Conservation (phyloP, 2,113 vertebrate genomes). For the Puffinus mauretanicus region DNA sequence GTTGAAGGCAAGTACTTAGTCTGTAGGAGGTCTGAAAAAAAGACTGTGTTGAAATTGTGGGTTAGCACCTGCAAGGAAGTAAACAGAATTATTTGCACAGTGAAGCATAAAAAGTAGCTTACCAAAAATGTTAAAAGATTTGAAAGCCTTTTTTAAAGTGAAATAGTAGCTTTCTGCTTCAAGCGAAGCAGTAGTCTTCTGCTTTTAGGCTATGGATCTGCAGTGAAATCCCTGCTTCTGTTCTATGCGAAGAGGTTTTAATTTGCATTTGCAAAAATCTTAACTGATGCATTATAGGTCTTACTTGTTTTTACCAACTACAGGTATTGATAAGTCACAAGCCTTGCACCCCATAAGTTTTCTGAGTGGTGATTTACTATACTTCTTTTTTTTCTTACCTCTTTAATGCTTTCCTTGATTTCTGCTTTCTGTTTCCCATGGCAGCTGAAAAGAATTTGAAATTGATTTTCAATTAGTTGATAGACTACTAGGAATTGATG, state of each 20-base stretch:
- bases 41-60: background rate
- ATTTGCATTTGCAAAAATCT: background rate
- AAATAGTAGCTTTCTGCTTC: background rate
- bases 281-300: background rate
- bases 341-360: background rate
- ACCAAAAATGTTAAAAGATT: background rate
- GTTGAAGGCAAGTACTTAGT: background rate
- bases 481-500: background rate
- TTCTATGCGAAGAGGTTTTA: background rate
- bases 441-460: background rate
- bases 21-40: background rate
- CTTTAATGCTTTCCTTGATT: background rate
- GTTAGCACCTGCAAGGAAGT: slow-evolving; percentile 16
- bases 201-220: background rate
- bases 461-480: background rate
- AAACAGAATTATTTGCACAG: slow-evolving; percentile 1
- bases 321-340: background rate
- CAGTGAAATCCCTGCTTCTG: background rate
- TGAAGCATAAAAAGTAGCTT: background rate
- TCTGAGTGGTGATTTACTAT: background rate
- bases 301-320: background rate
- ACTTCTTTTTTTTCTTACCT: background rate
- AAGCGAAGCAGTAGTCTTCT: background rate
- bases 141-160: background rate
- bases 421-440: background rate